Conservation (phyloP, 2,797 vertebrate genomes). For the Sarcoramphus papa region DNA sequence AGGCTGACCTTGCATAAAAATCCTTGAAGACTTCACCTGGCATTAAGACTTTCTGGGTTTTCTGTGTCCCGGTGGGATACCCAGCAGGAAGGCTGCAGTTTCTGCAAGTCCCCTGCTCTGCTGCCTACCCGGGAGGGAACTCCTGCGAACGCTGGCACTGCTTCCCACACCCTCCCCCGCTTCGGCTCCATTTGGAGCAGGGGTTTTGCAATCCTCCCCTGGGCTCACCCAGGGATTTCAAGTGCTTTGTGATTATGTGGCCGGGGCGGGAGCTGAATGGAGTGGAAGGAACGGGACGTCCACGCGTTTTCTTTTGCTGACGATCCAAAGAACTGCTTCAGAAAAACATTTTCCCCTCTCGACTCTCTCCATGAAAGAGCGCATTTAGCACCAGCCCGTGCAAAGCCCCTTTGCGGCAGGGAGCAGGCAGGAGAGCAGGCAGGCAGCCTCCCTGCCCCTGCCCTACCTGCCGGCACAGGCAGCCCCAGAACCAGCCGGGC, state of each 20-base stretch:
- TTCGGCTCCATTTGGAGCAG: neutral
- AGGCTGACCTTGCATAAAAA: neutral
- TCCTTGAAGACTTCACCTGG: neutral
- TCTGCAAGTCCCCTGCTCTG: neutral
- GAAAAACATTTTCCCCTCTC: neutral
- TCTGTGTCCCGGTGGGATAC: neutral
- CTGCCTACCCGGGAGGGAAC: neutral
- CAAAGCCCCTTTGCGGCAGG: neutral
- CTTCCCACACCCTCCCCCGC: neutral
- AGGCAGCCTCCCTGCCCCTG: neutral
- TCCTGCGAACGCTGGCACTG: neutral
- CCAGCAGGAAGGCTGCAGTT: neutral
- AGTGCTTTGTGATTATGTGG: slow-evolving; percentile 25
- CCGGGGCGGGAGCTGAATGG: neutral
- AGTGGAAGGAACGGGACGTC: neutral
- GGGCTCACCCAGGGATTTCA: slow-evolving; percentile 37
- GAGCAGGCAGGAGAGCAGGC: neutral
- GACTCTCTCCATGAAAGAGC: neutral
- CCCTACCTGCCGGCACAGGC: neutral
- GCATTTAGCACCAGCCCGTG: rapidly evolving
- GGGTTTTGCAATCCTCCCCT: slow-evolving; percentile 55
- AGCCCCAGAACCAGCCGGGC: neutral
- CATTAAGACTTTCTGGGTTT: neutral
- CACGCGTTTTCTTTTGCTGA: neutral
- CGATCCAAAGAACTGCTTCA: neutral